Conservation (phyloP, 1,140 invertebrate species). For the Cydia pomonella region DNA sequence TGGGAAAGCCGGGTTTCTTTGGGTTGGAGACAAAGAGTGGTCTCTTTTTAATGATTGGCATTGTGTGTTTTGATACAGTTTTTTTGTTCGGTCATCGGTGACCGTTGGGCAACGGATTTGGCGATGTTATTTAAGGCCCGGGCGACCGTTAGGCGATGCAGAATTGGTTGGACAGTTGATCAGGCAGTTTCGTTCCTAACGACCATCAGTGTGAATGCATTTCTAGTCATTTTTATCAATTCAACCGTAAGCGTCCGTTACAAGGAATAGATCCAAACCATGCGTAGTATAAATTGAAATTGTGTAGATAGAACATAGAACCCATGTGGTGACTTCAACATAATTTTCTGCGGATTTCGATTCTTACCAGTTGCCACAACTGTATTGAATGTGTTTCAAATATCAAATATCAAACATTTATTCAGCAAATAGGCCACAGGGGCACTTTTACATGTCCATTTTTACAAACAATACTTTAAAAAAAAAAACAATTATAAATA, state of each 20-base stretch:
- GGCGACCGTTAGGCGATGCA: constrained; percentile 47
- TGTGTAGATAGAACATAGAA: not conserved
- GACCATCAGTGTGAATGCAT: not conserved
- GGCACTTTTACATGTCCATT: too few species aligned
- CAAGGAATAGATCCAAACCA: not conserved
- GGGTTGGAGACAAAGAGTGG: constrained; percentile 71
- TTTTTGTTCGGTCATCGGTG: constrained; percentile 61
- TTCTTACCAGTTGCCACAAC: too few species aligned
- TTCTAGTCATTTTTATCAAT: not conserved
- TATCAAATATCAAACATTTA: too few species aligned
- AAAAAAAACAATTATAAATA: too few species aligned
- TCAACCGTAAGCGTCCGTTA: not conserved
- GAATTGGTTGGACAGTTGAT: not conserved
- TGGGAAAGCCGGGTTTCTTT: constrained; percentile 67
- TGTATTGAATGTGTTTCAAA: too few species aligned
- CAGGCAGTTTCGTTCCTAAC: not conserved
- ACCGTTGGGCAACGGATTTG: constrained; percentile 76
- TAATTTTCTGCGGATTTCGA: too few species aligned
- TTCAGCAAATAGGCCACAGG: too few species aligned
- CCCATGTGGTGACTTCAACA: too few species aligned
- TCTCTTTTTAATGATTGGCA: constrained; percentile 78
- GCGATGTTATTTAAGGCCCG: constrained; percentile 67
- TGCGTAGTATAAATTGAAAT: not conserved
- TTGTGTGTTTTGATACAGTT: constrained; percentile 73
- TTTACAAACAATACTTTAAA: too few species aligned